A percentile compares a stretch with the other conserved stretches of the same genome.
These are phyloP conservation scores for Collichthys lucidus DNA, from an alignment of 2,113 vertebrate species.

Conservation along the genomic window DNA sequence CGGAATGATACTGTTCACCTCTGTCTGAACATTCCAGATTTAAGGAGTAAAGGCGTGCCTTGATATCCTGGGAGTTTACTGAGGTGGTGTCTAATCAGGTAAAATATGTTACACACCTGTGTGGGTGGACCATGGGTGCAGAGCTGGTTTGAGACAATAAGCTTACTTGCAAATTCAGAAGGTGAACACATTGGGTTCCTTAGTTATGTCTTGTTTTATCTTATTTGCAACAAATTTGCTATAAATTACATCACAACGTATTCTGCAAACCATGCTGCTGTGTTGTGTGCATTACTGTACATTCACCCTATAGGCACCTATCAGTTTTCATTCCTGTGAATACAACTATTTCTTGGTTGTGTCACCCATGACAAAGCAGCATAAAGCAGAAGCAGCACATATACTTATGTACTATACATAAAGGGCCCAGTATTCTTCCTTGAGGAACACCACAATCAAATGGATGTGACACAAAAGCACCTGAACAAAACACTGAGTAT, in stretches of 20 bases:
- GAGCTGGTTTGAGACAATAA: not conserved
- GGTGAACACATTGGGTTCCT: not conserved
- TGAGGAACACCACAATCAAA: not conserved
- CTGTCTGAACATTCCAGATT: not conserved
- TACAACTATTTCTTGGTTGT: not conserved
- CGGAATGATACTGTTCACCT: not conserved
- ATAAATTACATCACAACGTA: not conserved
- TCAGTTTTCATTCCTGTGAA: not conserved
- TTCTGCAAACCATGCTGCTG: not conserved
- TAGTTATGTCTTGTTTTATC: not conserved
- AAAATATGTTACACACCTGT: not conserved
- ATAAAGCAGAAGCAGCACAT: too few relatives aligned
- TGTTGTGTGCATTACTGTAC: not conserved
- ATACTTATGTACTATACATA: too few relatives aligned
- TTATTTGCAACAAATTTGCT: not conserved
- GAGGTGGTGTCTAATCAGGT: not conserved
- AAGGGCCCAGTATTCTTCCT: not conserved
- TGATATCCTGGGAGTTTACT: not conserved
- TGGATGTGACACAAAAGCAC: not conserved
- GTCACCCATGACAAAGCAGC: conserved; percentile 21
- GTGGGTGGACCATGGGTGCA: not conserved
- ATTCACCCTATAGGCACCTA: not conserved
- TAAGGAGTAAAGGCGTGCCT: not conserved
- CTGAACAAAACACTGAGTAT: not conserved
- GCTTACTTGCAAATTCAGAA: not conserved